Conservation (phyloP, 2,888 invertebrate species). For the Steinernema carpocapsae region DNA sequence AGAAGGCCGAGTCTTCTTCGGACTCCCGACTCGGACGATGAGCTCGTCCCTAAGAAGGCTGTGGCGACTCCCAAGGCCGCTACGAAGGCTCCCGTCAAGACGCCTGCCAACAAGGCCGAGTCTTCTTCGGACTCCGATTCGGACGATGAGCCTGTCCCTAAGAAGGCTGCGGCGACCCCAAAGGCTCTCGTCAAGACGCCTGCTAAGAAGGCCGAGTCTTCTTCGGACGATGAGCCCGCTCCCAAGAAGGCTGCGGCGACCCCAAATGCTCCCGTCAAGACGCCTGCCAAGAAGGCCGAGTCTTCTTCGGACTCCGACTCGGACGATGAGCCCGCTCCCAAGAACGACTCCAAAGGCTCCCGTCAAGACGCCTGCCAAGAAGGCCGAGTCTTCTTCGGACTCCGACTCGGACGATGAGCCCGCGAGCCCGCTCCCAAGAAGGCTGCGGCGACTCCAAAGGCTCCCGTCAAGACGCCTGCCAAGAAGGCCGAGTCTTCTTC, state of each 20-base stretch:
- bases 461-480: constrained; percentile 33
- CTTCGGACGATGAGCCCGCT: constrained; percentile 4
- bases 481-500: constrained; percentile 42
- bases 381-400: too few relatives aligned
- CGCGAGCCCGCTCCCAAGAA: too few relatives aligned
- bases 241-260: background rate
- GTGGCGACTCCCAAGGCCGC: constrained; percentile 41
- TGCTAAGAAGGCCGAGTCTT: background rate
- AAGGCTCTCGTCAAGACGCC: background rate
- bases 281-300: background rate
- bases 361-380: constrained; percentile 48
- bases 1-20: background rate
- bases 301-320: background rate
- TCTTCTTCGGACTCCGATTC: constrained; percentile 6
- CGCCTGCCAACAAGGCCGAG: constrained; percentile 38
- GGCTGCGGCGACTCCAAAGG: constrained; percentile 35
- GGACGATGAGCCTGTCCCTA: background rate
- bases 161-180: background rate
- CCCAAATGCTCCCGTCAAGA: background rate
- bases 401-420: too few relatives aligned
- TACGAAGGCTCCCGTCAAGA: constrained; percentile 45
- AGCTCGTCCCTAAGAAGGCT: constrained; percentile 27
- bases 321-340: constrained; percentile 1
- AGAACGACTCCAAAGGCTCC: constrained; percentile 41
- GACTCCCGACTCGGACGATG: background rate